Conservation (phyloP, 92 coral and sea anemone species). For the Palythoa grandis region DNA sequence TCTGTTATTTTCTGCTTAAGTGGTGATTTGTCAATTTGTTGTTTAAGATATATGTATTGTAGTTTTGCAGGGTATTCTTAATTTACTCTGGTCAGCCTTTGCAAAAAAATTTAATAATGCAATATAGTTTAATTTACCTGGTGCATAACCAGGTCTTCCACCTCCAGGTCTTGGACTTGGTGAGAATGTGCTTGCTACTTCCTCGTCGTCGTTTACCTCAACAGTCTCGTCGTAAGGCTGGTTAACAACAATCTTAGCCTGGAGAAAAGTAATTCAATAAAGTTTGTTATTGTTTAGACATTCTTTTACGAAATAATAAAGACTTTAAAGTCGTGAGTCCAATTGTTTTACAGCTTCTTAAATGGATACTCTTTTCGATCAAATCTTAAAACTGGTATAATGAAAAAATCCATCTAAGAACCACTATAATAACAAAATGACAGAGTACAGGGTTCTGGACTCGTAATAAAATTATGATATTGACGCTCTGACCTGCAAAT, state of each 20-base stretch:
- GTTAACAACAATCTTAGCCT: slow-evolving; percentile 92
- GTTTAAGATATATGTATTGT: no score
- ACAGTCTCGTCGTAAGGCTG: slow-evolving; percentile 98
- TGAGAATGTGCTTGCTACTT: slow-evolving; percentile 96
- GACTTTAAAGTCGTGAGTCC: not conserved
- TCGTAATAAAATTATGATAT: no score
- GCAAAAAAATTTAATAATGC: not conserved
- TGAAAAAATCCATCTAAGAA: not conserved
- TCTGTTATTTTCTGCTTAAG: no score
- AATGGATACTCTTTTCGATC: not conserved
- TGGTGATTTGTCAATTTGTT: no score
- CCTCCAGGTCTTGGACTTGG: slow-evolving; percentile 95
- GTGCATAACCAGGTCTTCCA: slow-evolving; percentile 75
- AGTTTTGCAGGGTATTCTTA: no score
- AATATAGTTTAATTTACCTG: slow-evolving; percentile 38
- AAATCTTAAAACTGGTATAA: not conserved
- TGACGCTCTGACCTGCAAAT: not conserved
- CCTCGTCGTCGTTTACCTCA: slow-evolving; percentile 98
- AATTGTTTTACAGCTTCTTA: not conserved
- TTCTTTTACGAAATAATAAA: no score
- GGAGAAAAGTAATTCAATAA: not conserved
- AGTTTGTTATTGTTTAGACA: not conserved
- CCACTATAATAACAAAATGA: not conserved
- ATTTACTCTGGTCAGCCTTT: no score
- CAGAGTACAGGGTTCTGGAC: no score